Evolutionary conservation across 2,113 vertebrate species (phyloP), one percentile per base, ranked within the genome.

Genomic region (Poicephalus meyeri): DNA sequence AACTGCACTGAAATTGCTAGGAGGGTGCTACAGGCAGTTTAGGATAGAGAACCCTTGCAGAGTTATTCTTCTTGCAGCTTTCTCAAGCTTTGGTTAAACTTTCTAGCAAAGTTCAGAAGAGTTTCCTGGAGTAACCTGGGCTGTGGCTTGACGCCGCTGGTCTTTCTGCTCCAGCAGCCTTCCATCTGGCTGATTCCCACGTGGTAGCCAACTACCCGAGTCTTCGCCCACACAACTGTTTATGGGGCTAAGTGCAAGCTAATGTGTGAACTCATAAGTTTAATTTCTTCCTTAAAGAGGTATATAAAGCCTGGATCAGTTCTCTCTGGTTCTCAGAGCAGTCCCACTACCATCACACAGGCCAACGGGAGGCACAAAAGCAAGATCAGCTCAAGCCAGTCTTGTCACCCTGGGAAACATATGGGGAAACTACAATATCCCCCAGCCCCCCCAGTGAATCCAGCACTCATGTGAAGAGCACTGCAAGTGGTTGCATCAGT

Each of bases 401-500:
- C 26, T 25, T 71, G 47, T 46, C 47, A 31, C 23, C 39, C 37
- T 77, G 53, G 25, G 53, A 61, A 77, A 73, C 1, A 2, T 15
- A 3, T 29, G 35, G 39, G 15, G 53, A 83, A 83, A 55, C 6
- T 44, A 50, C 1, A 1, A 20, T 25, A n/a, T 25, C 35, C 29
- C 11, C 35, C 16, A 10, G 49, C 13, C 2, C 8, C 55, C 33
- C 19, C 31, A 8, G 72, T 58, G 56, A 58, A 58, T 58, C 33
- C 33, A 58, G 21, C 56, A 58, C 56, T 58, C 56, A 58, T 4
- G 9, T 10, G 25, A 26, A 15, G 52, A 72, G 13, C 29, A 33
- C 72, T 3, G 2, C 14, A 13, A 10, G 55, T 4, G 0, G 15
- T 26, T 70, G 33, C 0, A 0, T 72, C 71, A 76, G 56, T 25